Evolutionary conservation across 2,113 vertebrate species (phyloP).

Genomic region (Forbesichthys agassizii): DNA sequence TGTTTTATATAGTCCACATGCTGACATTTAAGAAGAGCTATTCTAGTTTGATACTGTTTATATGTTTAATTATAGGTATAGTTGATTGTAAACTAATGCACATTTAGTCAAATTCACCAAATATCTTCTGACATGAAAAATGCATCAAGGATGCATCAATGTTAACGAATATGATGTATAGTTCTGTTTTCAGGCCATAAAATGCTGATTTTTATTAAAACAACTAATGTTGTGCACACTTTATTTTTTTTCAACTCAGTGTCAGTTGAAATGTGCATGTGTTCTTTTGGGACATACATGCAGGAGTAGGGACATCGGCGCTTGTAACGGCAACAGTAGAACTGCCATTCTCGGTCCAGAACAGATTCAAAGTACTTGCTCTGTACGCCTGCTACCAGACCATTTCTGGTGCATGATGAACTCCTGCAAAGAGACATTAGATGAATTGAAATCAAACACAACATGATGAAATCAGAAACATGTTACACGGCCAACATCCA

Average conservation of each 20-base stretch:
- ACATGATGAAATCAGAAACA: not conserved
- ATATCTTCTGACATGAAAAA: too few relatives aligned
- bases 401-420: conserved; percentile 91
- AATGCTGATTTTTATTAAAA: too few relatives aligned
- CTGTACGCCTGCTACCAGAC: conserved; percentile 92
- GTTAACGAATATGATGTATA: too few relatives aligned
- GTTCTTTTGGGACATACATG: conserved; percentile 79
- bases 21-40: not conserved
- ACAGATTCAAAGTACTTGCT: conserved; percentile 93
- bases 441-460: not conserved
- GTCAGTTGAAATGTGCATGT: too few relatives aligned
- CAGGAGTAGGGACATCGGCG: conserved; percentile 90
- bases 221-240: too few relatives aligned
- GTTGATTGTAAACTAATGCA: too few relatives aligned
- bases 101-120: too few relatives aligned
- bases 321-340: conserved; percentile 94
- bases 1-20: not conserved
- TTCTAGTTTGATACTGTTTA: too few relatives aligned
- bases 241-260: too few relatives aligned
- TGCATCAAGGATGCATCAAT: too few relatives aligned
- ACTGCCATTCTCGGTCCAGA: conserved; percentile 96
- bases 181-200: too few relatives aligned
- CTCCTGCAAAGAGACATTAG: conserved; percentile 79
- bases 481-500: not conserved
- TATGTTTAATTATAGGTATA: too few relatives aligned